phyloP scores from a whole-genome alignment of 2,888 invertebrate genomes.

The Hypsopygia costalis region DNA sequence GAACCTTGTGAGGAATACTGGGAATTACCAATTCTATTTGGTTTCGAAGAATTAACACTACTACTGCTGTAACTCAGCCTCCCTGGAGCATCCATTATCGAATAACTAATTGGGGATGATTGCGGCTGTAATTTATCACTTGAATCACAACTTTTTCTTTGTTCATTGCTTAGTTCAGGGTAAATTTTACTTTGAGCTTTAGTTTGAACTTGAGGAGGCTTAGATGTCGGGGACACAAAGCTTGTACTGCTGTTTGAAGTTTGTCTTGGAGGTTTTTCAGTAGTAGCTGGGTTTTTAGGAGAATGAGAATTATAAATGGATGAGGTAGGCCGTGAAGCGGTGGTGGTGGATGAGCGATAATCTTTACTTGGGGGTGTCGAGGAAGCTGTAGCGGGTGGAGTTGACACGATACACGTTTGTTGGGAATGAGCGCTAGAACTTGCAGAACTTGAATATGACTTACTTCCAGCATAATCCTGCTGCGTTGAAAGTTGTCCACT shows the following conservation, averaged over 20 bases:
- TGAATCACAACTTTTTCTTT: slow-evolving; percentile 78
- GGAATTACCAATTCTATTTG: slow-evolving; percentile 69
- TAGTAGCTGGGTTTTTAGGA: slow-evolving; percentile 55
- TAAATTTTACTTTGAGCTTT: slow-evolving; percentile 90
- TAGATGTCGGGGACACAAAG: slow-evolving; percentile 78
- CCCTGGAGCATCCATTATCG: slow-evolving; percentile 86
- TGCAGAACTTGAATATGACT: slow-evolving; percentile 81
- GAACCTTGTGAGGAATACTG: slow-evolving; percentile 77
- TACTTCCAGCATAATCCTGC: slow-evolving; percentile 81
- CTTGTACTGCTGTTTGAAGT: slow-evolving; percentile 56
- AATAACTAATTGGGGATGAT: slow-evolving; percentile 88
- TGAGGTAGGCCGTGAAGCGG: slow-evolving; percentile 65
- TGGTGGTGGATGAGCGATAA: slow-evolving; percentile 81
- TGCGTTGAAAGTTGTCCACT: slow-evolving; percentile 76
- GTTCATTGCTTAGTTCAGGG: slow-evolving; percentile 82
- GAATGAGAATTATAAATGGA: slow-evolving; percentile 67
- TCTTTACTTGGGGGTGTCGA: slow-evolving; percentile 81
- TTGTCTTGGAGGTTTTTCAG: slow-evolving; percentile 57
- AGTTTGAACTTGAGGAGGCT: slow-evolving; percentile 82
- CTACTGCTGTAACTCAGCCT: slow-evolving; percentile 81
- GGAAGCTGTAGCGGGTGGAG: slow-evolving; percentile 79
- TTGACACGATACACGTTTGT: slow-evolving; percentile 87
- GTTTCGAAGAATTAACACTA: slow-evolving; percentile 72
- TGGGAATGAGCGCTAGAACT: slow-evolving; percentile 82
- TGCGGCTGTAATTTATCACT: slow-evolving; percentile 78